Evolutionary conservation across 2,888 invertebrate genomes (phyloP), one percentile per base, ranked within the genome.

Genomic region (Drosophila kambysellisi): DNA sequence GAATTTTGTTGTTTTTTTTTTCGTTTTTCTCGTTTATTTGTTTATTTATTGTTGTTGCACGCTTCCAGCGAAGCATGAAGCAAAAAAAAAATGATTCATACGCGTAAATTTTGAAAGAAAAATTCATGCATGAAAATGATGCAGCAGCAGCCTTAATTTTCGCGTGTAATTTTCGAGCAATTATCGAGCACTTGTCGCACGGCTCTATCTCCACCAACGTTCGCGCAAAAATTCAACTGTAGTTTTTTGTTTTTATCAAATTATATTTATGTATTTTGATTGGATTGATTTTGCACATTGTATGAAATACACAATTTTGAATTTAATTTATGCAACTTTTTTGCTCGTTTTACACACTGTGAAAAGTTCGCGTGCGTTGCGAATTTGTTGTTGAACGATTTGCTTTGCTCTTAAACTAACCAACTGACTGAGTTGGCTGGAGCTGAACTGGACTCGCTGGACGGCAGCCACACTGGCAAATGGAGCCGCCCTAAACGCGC

Each of bases 401-500:
- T 63, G 69, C 67, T 70, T 69, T 29, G 70, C 71, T 68, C 65
- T 64, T 61, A 33, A 64, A 59, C 52, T 57, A 80, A 78, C 78
- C 69, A 78, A 80, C 80, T 78, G 71, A 80, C 63, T 79, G 57
- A 74, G 70, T 73, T 81, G 68, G 80, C 75, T 79, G 76, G 70
- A 79, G 75, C 74, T 70, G 32, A 64, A 70, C 74, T 79, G 80
- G 60, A 76, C 80, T 53, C 69, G 69, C 68, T 78, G 82, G 67
- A 73, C 81, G 75, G 60, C 29, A 46, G 25, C 46, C 4, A 8
- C 46, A 54, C 59, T 59, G 56, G 50, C 66, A 66, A 74, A 71
- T 73, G 83, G 83, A 83, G 83, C 82, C 83, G 82, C 82, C 83
- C 82, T 76, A 76, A 67, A 81, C 65, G 59, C 51, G 61, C 51